Percentiles rank a stretch among this genome's conserved stretches.
These are phyloP conservation scores for Tetropium fuscum DNA, from an alignment of 2,888 invertebrate species.

Conservation along the genomic window DNA sequence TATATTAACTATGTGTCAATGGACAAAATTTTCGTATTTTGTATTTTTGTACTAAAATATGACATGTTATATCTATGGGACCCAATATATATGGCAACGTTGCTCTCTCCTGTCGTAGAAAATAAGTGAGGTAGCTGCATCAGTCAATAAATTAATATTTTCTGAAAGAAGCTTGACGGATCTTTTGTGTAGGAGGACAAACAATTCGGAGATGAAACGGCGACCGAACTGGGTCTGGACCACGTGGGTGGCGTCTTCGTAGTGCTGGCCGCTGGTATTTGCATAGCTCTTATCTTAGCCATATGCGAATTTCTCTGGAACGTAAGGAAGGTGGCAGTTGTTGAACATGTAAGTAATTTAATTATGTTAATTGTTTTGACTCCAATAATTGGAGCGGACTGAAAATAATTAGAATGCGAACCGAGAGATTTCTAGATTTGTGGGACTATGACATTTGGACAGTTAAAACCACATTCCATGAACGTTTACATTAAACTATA, in stretches of 20 bases:
- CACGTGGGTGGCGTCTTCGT: conserved; percentile 95
- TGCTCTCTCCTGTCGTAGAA: background rate
- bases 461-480: no score
- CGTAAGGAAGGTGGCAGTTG: conserved; percentile 80
- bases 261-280: conserved; percentile 81
- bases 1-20: no score
- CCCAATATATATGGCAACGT: conserved; percentile 1
- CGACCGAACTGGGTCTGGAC: conserved; percentile 78
- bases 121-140: conserved; percentile 28
- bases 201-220: conserved; percentile 54
- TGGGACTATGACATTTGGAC: no score
- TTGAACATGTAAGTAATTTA: conserved; percentile 74
- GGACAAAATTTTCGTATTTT: no score
- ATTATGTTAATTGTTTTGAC: no score
- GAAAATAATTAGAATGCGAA: no score
- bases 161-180: conserved; percentile 35
- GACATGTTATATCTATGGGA: no score
- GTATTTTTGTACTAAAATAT: no score
- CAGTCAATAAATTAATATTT: conserved; percentile 35
- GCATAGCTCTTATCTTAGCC: conserved; percentile 79
- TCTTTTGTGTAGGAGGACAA: conserved; percentile 48
- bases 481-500: no score
- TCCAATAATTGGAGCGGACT: no score
- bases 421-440: no score
- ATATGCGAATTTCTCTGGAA: conserved; percentile 89